Base-by-base conservation (phyloP, 2,113 vertebrate genomes). In the Elaphurus davidianus region DNA sequence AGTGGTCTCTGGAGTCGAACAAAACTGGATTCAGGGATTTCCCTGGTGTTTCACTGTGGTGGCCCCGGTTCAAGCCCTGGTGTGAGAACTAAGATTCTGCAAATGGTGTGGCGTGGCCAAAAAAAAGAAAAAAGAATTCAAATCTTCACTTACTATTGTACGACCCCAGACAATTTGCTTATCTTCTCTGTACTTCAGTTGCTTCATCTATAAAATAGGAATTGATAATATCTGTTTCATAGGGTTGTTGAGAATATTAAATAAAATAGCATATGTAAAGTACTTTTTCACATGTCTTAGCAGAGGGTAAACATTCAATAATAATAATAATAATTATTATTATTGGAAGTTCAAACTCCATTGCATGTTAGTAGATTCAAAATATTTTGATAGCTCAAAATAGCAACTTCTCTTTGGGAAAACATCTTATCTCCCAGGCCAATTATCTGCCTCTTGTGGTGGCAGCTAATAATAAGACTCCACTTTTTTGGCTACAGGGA, bases 21-120 rank as follows among this genome's bases (percentile, higher is more conserved):
- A 85, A 78, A 95, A 95, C 27, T 95, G 40, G 40, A 88, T 85
- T 95, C n/a, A 91, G 87, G 16, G 47, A 81, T 50, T 52, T 81
- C 28, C 47, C 28, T 0, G 1, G 16, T 52, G 28, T 33, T 81
- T 81, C 78, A 81, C 17, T 21, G 78, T 19, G 16, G 28, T 81
- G 47, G 78, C 28, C 16, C 16, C 11, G 28, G 28, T 81, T 81
- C 78, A 81, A 81, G 33, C 2, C 2, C 78, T 81, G 45, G 78
- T 50, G 4, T 9, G 28, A 50, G 45, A 81, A 81, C 9, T 50
- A 81, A 81, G 78, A 81, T 81, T 30, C 78, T 33, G 28, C 28
- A 52, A 81, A 47, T 47, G 30, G 16, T 19, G 16, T 81, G 16
- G 45, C 10, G 2, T 50, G 47, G 45, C 45, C 16, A 52, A 81